Conservation (phyloP, 2,888 invertebrate genomes). For the Hermaeophaga mercurialis region DNA sequence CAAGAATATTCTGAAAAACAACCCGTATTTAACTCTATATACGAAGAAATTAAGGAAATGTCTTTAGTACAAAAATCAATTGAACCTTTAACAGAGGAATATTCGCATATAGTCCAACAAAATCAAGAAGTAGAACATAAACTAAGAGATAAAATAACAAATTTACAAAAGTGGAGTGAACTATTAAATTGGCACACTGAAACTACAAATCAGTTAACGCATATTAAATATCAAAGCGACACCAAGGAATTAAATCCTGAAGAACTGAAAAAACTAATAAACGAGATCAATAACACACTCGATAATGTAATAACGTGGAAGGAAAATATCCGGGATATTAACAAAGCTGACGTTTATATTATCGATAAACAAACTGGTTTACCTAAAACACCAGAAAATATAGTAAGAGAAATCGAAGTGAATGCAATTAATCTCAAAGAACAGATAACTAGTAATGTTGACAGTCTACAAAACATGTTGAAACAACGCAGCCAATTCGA, state of each 20-base stretch:
- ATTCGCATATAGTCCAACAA: constrained; percentile 74
- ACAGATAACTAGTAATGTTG: constrained; percentile 70
- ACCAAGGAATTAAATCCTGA: constrained; percentile 73
- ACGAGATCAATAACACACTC: constrained; percentile 72
- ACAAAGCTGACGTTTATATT: constrained; percentile 70
- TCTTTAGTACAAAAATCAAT: constrained; percentile 74
- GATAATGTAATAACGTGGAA: constrained; percentile 74
- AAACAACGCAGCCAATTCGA: constrained; percentile 78
- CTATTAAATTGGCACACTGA: constrained; percentile 82
- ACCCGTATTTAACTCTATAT: constrained; percentile 76
- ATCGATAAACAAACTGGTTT: constrained; percentile 73
- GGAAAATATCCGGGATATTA: constrained; percentile 69
- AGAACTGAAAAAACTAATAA: constrained; percentile 71
- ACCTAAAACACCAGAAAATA: constrained; percentile 72
- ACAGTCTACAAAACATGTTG: constrained; percentile 71
- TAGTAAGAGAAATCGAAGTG: constrained; percentile 75
- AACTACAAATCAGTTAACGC: constrained; percentile 76
- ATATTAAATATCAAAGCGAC: constrained; percentile 80
- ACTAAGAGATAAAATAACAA: constrained; percentile 73
- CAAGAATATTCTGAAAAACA: constrained; percentile 88
- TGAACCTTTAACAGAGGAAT: constrained; percentile 73
- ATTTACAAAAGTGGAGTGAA: constrained; percentile 83
- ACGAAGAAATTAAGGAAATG: constrained; percentile 81
- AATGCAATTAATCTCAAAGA: constrained; percentile 70
- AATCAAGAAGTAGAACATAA: constrained; percentile 79